Evolutionary conservation across 2,888 invertebrate species (phyloP).

Genomic region (Caenorhabditis sp.): DNA sequence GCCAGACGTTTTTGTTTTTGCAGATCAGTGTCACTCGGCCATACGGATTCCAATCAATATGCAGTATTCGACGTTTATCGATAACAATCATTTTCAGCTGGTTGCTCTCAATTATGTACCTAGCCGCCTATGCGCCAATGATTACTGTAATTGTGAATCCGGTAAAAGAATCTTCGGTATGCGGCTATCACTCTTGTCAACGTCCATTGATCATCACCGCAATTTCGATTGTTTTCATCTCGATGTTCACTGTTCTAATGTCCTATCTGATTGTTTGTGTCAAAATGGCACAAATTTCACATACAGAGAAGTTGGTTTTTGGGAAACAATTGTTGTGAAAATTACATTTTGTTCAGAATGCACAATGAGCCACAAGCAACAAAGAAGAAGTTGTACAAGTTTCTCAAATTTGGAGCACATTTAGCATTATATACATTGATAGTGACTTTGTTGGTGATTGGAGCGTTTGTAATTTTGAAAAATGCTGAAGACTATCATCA

Average conservation of each 20-base stretch:
- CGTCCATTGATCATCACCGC: constrained; percentile 52
- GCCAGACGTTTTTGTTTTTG: neutral
- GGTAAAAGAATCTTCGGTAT: constrained; percentile 42
- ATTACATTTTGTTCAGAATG: constrained; percentile 31
- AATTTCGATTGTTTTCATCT: constrained; percentile 45
- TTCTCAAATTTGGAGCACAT: constrained; percentile 53
- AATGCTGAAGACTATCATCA: constrained; percentile 43
- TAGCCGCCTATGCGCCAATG: constrained; percentile 50
- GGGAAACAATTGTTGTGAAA: neutral
- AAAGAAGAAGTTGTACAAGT: constrained; percentile 41
- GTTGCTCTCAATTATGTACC: constrained; percentile 47
- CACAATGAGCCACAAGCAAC: constrained; percentile 55
- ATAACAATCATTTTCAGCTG: constrained; percentile 37
- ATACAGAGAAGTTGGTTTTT: neutral
- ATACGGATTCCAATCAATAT: constrained; percentile 51
- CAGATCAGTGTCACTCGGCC: constrained; percentile 55
- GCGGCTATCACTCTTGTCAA: constrained; percentile 52
- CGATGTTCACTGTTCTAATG: constrained; percentile 45
- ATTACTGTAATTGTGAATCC: constrained; percentile 49
- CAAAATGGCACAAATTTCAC: constrained; percentile 30
- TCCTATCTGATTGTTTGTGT: constrained; percentile 48
- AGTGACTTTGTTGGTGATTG: constrained; percentile 43
- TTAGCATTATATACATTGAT: constrained; percentile 49
- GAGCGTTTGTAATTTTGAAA: constrained; percentile 44
- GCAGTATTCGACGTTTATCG: constrained; percentile 42